Percentiles rank a stretch among this genome's conserved stretches.
Evolutionary conservation across 2,113 vertebrate genomes (phyloP).

Genomic region (Salvelinus sp.): DNA sequence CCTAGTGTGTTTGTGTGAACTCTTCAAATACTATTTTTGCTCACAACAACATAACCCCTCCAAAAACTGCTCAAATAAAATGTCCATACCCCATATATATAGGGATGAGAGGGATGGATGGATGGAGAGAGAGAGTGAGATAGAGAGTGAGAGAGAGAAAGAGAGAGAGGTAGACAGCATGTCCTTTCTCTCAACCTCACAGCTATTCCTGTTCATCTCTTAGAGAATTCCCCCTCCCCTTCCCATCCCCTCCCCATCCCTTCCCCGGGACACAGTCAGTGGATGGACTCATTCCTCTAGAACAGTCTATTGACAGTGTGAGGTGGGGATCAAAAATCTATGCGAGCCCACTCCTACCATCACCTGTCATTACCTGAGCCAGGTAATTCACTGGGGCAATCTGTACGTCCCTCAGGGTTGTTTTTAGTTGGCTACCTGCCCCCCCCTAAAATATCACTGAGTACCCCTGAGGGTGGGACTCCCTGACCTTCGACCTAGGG

Average conservation of each 20-base stretch:
- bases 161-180: conserved; percentile 26
- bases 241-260: background rate
- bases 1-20: no score
- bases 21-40: conserved; percentile 12
- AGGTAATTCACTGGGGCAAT: conserved; percentile 50
- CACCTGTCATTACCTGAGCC: conserved; percentile 60
- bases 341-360: conserved; percentile 46
- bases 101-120: background rate
- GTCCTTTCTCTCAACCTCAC: conserved; percentile 30
- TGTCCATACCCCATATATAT: conserved; percentile 44
- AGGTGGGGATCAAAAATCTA: conserved; percentile 22
- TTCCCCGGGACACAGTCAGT: background rate
- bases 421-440: conserved; percentile 57
- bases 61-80: conserved; percentile 38
- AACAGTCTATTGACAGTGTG: conserved; percentile 12
- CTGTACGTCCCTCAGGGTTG: conserved; percentile 40
- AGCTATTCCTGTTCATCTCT: conserved; percentile 42
- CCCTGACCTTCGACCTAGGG: conserved; percentile 56
- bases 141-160: conserved; percentile 3
- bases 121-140: background rate
- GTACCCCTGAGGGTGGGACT: conserved; percentile 57
- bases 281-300: conserved; percentile 9
- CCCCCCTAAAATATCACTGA: conserved; percentile 63
- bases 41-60: conserved; percentile 23
- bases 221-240: conserved; percentile 28